phyloP scores from a whole-genome alignment of 2,797 vertebrate species.

The Trematomus bernacchii region DNA sequence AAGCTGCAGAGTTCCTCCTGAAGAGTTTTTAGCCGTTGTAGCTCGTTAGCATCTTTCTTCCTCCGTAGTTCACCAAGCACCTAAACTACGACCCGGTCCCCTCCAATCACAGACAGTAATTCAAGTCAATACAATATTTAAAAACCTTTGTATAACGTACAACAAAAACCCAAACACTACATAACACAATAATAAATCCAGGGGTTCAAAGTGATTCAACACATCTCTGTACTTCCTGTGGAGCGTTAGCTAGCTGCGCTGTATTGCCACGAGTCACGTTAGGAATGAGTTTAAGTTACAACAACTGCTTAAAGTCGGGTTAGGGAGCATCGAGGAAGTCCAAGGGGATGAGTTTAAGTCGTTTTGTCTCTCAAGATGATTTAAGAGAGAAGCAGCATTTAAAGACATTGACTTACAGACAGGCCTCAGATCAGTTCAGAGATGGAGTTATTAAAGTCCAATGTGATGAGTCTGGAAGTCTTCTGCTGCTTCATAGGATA shows the following conservation, averaged over 20 bases:
- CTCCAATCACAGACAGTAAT: slow-evolving; percentile 64
- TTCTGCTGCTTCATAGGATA: too few relatives aligned
- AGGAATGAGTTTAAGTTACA: slow-evolving; percentile 43
- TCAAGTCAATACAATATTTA: slow-evolving; percentile 78
- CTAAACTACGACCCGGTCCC: slow-evolving; percentile 30
- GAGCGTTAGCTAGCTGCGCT: slow-evolving; percentile 60
- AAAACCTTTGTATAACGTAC: slow-evolving; percentile 55
- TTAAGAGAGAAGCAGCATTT: too few relatives aligned
- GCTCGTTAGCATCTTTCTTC: not conserved
- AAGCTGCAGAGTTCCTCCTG: too few relatives aligned
- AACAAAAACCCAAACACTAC: slow-evolving; percentile 43
- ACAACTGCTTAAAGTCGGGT: too few relatives aligned
- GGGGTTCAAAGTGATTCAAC: slow-evolving; percentile 48
- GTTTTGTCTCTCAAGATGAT: too few relatives aligned
- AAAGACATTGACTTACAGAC: too few relatives aligned
- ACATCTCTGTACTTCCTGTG: slow-evolving; percentile 16
- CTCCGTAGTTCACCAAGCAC: slow-evolving; percentile 44
- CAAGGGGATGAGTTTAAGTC: too few relatives aligned
- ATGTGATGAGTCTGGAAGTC: too few relatives aligned
- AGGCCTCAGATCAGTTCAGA: too few relatives aligned
- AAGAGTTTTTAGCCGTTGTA: too few relatives aligned
- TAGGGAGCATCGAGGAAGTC: too few relatives aligned
- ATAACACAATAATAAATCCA: slow-evolving; percentile 42
- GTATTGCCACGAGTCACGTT: slow-evolving; percentile 63
- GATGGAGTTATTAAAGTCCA: too few relatives aligned